Base-by-base conservation (phyloP, 2,888 invertebrate genomes). In the Noctua pronuba region DNA sequence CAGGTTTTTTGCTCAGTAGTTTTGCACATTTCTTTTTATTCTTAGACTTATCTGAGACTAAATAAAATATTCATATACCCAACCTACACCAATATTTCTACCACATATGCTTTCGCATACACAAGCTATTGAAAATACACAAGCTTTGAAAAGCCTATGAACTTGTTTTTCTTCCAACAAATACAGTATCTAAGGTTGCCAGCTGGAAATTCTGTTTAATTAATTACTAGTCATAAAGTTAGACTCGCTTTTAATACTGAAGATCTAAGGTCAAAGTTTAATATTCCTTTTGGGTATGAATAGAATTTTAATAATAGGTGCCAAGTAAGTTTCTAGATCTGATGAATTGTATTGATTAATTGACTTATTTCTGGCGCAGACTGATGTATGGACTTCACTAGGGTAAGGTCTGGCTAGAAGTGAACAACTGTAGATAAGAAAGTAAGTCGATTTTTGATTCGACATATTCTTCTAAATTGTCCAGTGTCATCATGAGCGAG, bases 361-460 rank as follows among this genome's bases (percentile, higher is more conserved):
- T 28, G n/a, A 41, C 7, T 73, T 65, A 41, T 75, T 75, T 74
- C 1, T 49, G 35, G n/a, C 4, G 18, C 64, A 74, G n/a, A 65
- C 21, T 41, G 31, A 35, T 18, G 16, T 60, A 31, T n/a, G 16
- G n/a, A 41, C 49, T 44, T n/a, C 18, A 73, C 21, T 73, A 24
- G 16, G 38, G 10, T 18, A 62, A 31, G n/a, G 52, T 41, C 41
- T 8, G 41, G 41, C 41, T 41, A 41, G 41, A 41, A 41, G 41
- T 1, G 10, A 41, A 41, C 41, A 41, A 41, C 10, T 41, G 8
- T 41, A 41, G 41, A 41, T 41, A 41, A 10, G 41, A 41, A 41
- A 10, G 41, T 41, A 41, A 41, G 41, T 41, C 10, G 41, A 41
- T 41, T 10, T 41, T 1, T 41, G 41, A 41, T 10, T 41, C 41